Percentiles rank a stretch among this genome's conserved stretches.
Evolutionary conservation across 30 jellyfish, hydroid and myxozoan genomes (phyloP).

Genomic region (Turritopsis dohrnii): DNA sequence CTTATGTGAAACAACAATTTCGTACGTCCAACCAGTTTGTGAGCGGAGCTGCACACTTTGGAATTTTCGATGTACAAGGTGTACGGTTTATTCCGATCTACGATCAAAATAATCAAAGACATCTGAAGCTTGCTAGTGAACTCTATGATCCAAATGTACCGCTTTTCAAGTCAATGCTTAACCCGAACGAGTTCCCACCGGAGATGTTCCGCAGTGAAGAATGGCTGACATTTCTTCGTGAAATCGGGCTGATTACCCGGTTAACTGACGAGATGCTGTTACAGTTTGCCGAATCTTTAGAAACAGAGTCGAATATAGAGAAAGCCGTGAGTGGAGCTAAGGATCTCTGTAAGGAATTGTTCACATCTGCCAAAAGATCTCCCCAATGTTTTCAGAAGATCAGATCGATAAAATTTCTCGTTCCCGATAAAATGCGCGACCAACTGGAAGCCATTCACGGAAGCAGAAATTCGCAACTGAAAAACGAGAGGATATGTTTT

Average conservation of each 20-base stretch:
- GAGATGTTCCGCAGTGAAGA: not conserved
- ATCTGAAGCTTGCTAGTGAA: not conserved
- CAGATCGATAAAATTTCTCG: not conserved
- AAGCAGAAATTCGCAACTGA: not conserved
- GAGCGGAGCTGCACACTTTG: not conserved
- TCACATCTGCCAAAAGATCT: constrained; percentile 23
- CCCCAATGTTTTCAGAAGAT: not conserved
- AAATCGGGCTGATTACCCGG: constrained; percentile 25
- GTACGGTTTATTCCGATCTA: not conserved
- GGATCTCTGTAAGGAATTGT: not conserved
- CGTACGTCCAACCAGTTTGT: not conserved
- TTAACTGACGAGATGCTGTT: constrained; percentile 26
- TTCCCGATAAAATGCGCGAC: not conserved
- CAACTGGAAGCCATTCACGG: not conserved
- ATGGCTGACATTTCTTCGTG: constrained; percentile 26
- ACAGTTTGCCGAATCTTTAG: constrained; percentile 33
- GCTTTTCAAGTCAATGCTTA: constrained; percentile 32
- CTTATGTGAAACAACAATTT: constrained; percentile 9
- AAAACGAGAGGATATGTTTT: not conserved
- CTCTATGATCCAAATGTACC: constrained; percentile 48
- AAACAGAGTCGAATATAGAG: constrained; percentile 1
- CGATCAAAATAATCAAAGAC: not conserved
- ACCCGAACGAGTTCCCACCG: constrained; percentile 39
- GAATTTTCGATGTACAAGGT: not conserved
- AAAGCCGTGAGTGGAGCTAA: not conserved